Evolutionary conservation across 2,888 invertebrate species (phyloP), one percentile per base, ranked within the genome.

Genomic region (Ennomos quercinarius): DNA sequence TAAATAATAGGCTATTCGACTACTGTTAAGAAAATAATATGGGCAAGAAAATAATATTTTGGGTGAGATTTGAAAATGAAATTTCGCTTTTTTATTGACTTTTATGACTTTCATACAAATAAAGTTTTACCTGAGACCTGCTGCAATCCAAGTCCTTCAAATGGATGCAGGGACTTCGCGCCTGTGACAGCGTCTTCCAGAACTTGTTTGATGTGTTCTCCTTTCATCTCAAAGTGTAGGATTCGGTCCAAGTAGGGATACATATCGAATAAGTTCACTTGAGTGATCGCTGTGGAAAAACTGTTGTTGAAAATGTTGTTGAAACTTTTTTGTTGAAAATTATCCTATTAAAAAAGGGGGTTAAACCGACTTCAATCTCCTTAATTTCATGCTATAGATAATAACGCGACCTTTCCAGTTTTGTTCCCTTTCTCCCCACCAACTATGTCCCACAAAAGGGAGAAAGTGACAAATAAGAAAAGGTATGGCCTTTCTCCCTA

Each of bases 241-340:
- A 96, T 83, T 1, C 91, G 93, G 74, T 96, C 96, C 65, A 93
- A 93, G 74, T 96, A 97, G 0, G 97, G 97, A 49, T 94, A 91
- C 39, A 94, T 89, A 10, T 93, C 93, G 9, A 95, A 83, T 44
- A 96, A 67, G 68, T 95, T 95, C n/a, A 93, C 94, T 68, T 94
- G 94, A 0, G 95, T 95, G 17, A 95, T 93, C 39, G 93, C 95
- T 95, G 77, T 12, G 81, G 44, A 27, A 27, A 27, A 27, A 27
- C 27, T 4, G 27, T 27, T 17, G 17, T 17, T 17, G 13, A 17
- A 42, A 42, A 39, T 10, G n/a, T 10, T 39, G 17, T 17, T 17
- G 17, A 17, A 17, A n/a, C n/a, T n/a, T n/a, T n/a, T n/a, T n/a
- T n/a, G n/a, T n/a, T n/a, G n/a, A n/a, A n/a, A n/a, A n/a, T n/a